These are phyloP conservation scores for Peromyscus aztecus DNA, from an alignment of 2,797 vertebrate species.

Conservation along the genomic window DNA sequence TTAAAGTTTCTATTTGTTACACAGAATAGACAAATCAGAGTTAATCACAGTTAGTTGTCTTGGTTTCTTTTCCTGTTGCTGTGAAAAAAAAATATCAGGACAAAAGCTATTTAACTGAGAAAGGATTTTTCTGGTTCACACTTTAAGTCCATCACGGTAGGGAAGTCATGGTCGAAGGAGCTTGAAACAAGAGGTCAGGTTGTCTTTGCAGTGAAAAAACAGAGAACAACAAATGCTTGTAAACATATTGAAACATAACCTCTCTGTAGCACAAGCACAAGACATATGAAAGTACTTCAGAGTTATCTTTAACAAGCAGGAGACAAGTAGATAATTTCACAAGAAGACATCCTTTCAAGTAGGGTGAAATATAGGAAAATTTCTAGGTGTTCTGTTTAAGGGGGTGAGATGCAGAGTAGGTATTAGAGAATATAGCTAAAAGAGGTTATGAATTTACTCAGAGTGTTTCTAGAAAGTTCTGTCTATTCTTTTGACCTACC, in stretches of 20 bases:
- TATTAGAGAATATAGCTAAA: accelerated
- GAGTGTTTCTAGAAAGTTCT: not conserved
- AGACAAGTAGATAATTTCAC: not conserved
- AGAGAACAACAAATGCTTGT: too few species aligned
- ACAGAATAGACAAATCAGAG: not conserved
- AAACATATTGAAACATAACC: not conserved
- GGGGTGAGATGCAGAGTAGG: not conserved
- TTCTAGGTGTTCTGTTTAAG: not conserved
- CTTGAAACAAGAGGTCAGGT: not conserved
- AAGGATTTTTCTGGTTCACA: not conserved
- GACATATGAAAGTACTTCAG: not conserved
- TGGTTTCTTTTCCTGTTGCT: not conserved
- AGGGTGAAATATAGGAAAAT: accelerated
- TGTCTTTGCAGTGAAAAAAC: not conserved
- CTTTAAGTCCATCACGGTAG: not conserved
- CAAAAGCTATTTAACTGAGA: not conserved
- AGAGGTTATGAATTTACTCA: too few species aligned
- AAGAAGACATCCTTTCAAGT: not conserved
- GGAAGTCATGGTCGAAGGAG: not conserved
- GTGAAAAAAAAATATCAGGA: not conserved
- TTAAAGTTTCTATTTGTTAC: not conserved
- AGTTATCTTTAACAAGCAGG: not conserved
- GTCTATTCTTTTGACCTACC: accelerated
- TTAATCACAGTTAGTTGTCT: not conserved
- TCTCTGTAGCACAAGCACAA: not conserved